A percentile compares a stretch with the other conserved stretches of the same genome.
Conservation (phyloP, 2,888 invertebrate species). For the Monochamus alternatus region DNA sequence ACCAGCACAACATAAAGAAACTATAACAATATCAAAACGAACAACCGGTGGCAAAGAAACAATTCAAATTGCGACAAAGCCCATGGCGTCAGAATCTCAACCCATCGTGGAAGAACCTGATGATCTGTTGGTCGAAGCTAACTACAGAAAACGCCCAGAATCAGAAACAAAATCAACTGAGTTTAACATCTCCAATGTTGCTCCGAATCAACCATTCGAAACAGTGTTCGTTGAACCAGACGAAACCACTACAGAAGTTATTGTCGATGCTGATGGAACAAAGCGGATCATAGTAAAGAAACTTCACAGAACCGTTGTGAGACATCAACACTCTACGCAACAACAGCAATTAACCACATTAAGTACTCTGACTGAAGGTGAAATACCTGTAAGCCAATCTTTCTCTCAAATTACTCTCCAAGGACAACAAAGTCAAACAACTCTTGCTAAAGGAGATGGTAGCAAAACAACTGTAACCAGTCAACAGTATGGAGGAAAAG, state of each 20-base stretch:
- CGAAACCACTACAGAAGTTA: slow-evolving; percentile 86
- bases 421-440: slow-evolving; percentile 77
- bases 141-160: slow-evolving; percentile 76
- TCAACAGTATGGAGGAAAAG: slow-evolving; percentile 78
- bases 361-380: slow-evolving; percentile 73
- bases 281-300: slow-evolving; percentile 86
- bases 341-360: slow-evolving; percentile 77
- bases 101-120: slow-evolving; percentile 76
- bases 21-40: slow-evolving; percentile 78
- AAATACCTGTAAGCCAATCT: slow-evolving; percentile 75
- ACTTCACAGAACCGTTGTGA: slow-evolving; percentile 79
- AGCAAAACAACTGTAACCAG: slow-evolving; percentile 77
- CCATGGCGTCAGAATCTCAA: slow-evolving; percentile 71
- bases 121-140: slow-evolving; percentile 79
- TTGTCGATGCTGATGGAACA: slow-evolving; percentile 86
- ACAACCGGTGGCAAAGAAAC: slow-evolving; percentile 79
- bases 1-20: slow-evolving; percentile 72
- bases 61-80: slow-evolving; percentile 81
- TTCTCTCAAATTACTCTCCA: slow-evolving; percentile 75
- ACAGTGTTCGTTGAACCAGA: slow-evolving; percentile 88
- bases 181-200: slow-evolving; percentile 80
- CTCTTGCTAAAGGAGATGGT: slow-evolving; percentile 76
- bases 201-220: slow-evolving; percentile 83
- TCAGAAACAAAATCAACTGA: slow-evolving; percentile 76
- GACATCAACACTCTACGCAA: slow-evolving; percentile 79